Evolutionary conservation across 2,888 invertebrate genomes (phyloP).

Genomic region (Volucella inflata): DNA sequence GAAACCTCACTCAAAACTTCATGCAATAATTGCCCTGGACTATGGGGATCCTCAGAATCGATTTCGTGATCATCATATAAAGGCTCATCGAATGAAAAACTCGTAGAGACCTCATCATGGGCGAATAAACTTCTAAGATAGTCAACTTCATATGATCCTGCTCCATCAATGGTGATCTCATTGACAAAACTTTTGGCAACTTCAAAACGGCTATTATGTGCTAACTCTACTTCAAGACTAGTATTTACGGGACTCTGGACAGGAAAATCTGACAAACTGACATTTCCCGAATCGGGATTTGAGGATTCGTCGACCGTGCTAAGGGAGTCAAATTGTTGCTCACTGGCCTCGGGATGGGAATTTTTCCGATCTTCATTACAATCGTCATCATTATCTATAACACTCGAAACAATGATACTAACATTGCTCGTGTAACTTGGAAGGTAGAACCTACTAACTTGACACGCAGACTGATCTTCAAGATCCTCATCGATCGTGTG

Average conservation of each 20-base stretch:
- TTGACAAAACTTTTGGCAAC: conserved; percentile 79
- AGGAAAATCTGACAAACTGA: conserved; percentile 82
- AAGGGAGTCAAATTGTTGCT: conserved; percentile 79
- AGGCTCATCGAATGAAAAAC: conserved; percentile 53
- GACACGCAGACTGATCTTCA: conserved; percentile 33
- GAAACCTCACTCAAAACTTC: conserved; percentile 66
- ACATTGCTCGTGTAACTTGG: conserved; percentile 81
- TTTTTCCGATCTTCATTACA: not conserved
- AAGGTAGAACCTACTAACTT: conserved; percentile 60
- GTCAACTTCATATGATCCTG: conserved; percentile 42
- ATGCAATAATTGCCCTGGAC: conserved; percentile 66
- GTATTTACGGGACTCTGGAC: conserved; percentile 78
- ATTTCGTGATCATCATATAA: conserved; percentile 12
- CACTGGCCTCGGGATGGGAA: conserved; percentile 22
- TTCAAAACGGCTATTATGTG: conserved; percentile 81
- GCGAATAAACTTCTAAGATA: conserved; percentile 52
- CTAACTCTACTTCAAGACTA: conserved; percentile 80
- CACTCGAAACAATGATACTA: conserved; percentile 79
- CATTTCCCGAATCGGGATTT: conserved; percentile 83
- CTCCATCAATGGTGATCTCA: conserved; percentile 78
- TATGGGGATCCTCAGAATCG: conserved; percentile 53
- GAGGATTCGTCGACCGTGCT: conserved; percentile 81
- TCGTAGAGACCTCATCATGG: conserved; percentile 60
- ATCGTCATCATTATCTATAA: conserved; percentile 46
- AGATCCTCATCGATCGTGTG: conserved; percentile 79